These are phyloP conservation scores for Vanessa atalanta DNA, from an alignment of 1,140 invertebrate species.

Conservation along the genomic window DNA sequence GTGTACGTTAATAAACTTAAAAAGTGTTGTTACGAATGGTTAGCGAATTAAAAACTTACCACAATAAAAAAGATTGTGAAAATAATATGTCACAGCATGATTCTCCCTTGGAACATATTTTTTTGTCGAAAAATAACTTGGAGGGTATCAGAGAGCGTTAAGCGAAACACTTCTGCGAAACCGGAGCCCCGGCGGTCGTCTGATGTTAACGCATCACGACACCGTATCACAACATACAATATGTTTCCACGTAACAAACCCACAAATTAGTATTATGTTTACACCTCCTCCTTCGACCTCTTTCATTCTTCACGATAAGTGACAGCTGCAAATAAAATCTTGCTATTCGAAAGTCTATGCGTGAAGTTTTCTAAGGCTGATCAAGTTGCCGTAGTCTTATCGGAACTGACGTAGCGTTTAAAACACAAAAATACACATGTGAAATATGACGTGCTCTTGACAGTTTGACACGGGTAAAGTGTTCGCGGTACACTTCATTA, in stretches of 20 bases:
- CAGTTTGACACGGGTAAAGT: conserved; percentile 77
- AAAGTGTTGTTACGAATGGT: neutral
- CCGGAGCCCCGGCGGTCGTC: conserved; percentile 54
- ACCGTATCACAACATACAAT: conserved; percentile 74
- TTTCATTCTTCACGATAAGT: conserved; percentile 57
- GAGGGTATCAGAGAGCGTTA: conserved; percentile 61
- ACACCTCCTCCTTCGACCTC: conserved; percentile 63
- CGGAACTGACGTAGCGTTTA: conserved; percentile 62
- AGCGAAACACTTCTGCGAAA: conserved; percentile 75
- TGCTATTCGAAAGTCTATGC: conserved; percentile 15
- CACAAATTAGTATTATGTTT: conserved; percentile 78
- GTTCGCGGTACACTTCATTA: conserved; percentile 73
- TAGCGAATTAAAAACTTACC: neutral
- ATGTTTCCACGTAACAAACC: conserved; percentile 68
- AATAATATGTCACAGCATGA: conserved; percentile 47
- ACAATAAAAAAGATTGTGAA: conserved; percentile 31
- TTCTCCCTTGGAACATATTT: conserved; percentile 46
- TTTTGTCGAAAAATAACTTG: conserved; percentile 44
- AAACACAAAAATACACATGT: conserved; percentile 66
- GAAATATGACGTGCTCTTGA: conserved; percentile 76
- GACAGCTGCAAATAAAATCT: conserved; percentile 47
- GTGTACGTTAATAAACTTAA: neutral
- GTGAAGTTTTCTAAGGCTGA: conserved; percentile 36
- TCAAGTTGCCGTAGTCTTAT: conserved; percentile 59
- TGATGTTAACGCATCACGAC: conserved; percentile 65